Conservation (phyloP, 2,888 invertebrate species). For the Patella caerulea region DNA sequence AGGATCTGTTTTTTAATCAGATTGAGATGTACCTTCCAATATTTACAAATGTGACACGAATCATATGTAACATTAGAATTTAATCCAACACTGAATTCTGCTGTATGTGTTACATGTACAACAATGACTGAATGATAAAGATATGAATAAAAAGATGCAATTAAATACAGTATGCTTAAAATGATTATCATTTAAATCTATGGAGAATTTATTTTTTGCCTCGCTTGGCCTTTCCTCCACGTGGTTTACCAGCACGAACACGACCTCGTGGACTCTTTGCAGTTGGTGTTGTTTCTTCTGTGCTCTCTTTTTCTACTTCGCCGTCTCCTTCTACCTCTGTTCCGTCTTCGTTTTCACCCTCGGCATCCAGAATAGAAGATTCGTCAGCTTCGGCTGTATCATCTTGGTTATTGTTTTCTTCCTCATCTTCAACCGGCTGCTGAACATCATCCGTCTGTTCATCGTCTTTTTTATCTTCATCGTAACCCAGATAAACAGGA, state of each 20-base stretch:
- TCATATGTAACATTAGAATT: too few relatives aligned
- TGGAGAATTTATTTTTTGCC: conserved; percentile 7
- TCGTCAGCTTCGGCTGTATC: conserved; percentile 14
- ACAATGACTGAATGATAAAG: too few relatives aligned
- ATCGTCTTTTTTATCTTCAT: not conserved
- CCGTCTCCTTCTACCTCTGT: not conserved
- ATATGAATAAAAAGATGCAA: too few relatives aligned
- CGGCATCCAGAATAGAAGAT: not conserved
- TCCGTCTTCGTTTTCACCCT: not conserved
- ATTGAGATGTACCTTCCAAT: too few relatives aligned
- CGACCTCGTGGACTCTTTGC: not conserved
- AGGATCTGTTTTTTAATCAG: too few relatives aligned
- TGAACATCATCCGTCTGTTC: conserved; percentile 4
- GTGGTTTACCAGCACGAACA: conserved; percentile 2
- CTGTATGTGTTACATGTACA: too few relatives aligned
- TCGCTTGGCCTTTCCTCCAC: conserved; percentile 3
- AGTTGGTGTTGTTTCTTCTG: not conserved
- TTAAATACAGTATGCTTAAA: not conserved
- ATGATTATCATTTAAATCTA: not conserved
- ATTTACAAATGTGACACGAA: too few relatives aligned
- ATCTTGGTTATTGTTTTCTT: conserved; percentile 15
- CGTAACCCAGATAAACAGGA: not conserved
- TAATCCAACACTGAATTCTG: too few relatives aligned
- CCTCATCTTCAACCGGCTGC: not conserved
- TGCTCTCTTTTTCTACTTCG: not conserved